Evolutionary conservation across 2,113 vertebrate genomes (phyloP), one percentile per base, ranked within the genome.

Genomic region (Scytalopus superciliaris): DNA sequence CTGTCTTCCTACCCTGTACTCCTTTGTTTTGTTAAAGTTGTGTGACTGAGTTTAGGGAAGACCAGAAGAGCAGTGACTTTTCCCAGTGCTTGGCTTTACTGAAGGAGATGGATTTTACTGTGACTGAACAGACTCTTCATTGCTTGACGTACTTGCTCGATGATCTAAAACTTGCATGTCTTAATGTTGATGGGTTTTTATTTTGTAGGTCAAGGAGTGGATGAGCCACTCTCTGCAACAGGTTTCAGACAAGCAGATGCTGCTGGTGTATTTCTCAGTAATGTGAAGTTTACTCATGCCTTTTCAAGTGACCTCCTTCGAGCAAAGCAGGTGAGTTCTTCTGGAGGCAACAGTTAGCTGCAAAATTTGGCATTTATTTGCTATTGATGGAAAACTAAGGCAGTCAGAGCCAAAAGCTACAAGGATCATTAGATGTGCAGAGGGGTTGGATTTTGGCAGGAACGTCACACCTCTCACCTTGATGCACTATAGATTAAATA

Each of bases 221-320:
- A 99, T 91, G 98, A 98, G 7, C 97, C 97, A 0, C 97, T 99
- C 57, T 99, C 99, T 12, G 98, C 98, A 69, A 98, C 97, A 6
- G 99, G 99, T 49, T 89, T 98, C 84, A 97, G 90, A 90, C 99
- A 99, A 97, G 98, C 98, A 5, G 97, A 98, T 14, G 99, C 99
- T 8, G 99, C 98, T 5, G 99, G 99, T 14, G 22, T 52, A 3
- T 99, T 99, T 97, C 98, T 99, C 76, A 97, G 92, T 72, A 97
- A 98, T 50, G 95, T 99, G 66, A 91, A 91, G n/a, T 99, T 99
- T 94, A 98, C 97, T 55, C 98, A 98, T 1, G 98, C 98, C 63
- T 99, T 99, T 80, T 98, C 98, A 90, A 99, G 99, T 68, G 98
- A 99, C 82, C 98, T 99, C 15, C 98, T 97, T 45, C 98, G 99